Evolutionary conservation across 2,888 invertebrate genomes (phyloP), one percentile per base, ranked within the genome.

Genomic region (Scelioninae gen. 1): DNA sequence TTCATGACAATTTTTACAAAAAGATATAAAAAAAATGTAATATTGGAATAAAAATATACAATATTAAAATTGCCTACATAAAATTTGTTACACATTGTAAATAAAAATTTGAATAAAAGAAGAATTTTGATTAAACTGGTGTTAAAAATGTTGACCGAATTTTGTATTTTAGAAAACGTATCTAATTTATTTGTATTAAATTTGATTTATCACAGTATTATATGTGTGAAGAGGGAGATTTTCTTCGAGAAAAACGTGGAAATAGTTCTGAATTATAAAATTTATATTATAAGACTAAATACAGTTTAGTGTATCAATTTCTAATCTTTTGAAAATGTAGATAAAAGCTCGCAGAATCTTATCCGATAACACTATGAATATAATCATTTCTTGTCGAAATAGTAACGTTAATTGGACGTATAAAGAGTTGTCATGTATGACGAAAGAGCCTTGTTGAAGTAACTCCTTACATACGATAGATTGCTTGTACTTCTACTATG

Each of bases 241-340:
- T 65, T 11, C 53, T 13, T 51, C 11, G 5, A 53, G 40, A 66
- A 55, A 53, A 53, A 53, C 13, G 13, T 40, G 40, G 8, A 40
- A 34, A 58, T 69, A 56, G 23, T 31, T 71, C 13, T 62, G 51
- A 72, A 72, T 62, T 72, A 72, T 72, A 72, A 72, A 72, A 72
- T 72, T 60, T 72, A 62, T 72, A 62, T 72, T 53, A 45, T 72
- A 72, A 62, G 72, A 72, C 53, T 62, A 72, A 62, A 72, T 62
- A 72, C 72, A 62, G 43, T 62, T 72, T 62, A 62, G 51, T 60
- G 38, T 60, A 71, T 71, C 60, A 60, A 31, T 60, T n/a, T 72
- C 62, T 72, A 72, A 62, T 72, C 43, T 62, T 62, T 72, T 62
- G 72, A 72, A 72, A 72, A 72, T 72, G 72, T 72, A 62, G 72